Percentiles rank a stretch among this genome's conserved stretches.
Evolutionary conservation across 2,797 vertebrate genomes (phyloP).

Genomic region (Chiroxiphia lanceolata): DNA sequence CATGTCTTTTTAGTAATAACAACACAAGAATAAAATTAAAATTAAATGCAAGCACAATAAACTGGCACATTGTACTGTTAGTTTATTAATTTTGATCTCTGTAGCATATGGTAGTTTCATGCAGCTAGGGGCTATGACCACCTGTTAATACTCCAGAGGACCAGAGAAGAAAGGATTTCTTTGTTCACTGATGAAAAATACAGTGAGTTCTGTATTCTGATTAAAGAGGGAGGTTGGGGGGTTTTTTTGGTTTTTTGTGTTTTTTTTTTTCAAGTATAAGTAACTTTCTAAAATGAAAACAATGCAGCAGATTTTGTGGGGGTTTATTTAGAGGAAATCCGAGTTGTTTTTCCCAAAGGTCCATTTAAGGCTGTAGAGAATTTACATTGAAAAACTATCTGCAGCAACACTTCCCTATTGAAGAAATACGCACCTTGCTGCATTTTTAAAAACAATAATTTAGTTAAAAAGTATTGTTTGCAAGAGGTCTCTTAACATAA

Average conservation of each 20-base stretch:
- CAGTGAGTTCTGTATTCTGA: neutral
- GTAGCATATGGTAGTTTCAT: constrained; percentile 56
- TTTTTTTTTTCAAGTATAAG: neutral
- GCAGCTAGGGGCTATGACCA: constrained; percentile 49
- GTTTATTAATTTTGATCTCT: constrained; percentile 64
- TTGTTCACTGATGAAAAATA: constrained; percentile 49
- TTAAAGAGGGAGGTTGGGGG: neutral
- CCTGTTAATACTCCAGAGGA: constrained; percentile 58
- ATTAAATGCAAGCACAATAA: constrained; percentile 47
- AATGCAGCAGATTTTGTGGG: neutral
- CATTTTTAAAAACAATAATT: neutral
- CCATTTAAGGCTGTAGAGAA: neutral
- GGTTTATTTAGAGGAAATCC: neutral
- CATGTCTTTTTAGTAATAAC: neutral
- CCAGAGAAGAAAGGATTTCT: constrained; percentile 30
- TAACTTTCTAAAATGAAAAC: neutral
- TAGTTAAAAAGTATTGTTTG: neutral
- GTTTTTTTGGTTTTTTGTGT: neutral
- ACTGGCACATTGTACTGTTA: constrained; percentile 12
- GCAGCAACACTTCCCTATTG: neutral
- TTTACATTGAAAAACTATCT: neutral
- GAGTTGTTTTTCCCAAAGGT: neutral
- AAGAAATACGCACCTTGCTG: neutral
- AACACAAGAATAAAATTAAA: constrained; percentile 34
- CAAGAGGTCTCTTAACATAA: neutral